These are phyloP conservation scores for Sesamia nonagrioides DNA, from an alignment of 1,140 invertebrate species.

Conservation along the genomic window DNA sequence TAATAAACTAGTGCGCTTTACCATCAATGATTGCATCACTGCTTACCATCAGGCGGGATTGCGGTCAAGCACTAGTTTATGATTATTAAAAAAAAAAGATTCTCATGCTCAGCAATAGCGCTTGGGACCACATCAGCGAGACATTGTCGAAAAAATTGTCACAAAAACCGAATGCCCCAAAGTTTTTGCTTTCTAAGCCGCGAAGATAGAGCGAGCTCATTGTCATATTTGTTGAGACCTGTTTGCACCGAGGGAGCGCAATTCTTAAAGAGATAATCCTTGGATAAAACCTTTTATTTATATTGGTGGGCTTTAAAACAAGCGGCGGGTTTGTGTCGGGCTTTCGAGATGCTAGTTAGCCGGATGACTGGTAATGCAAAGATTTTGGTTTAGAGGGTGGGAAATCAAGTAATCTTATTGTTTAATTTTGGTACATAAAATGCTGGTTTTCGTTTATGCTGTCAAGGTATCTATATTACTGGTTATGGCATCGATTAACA, in stretches of 20 bases:
- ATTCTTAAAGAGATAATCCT: slow-evolving; percentile 80
- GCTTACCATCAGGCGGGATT: no score
- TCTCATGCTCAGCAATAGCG: no score
- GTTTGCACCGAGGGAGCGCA: slow-evolving; percentile 65
- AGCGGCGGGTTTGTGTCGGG: slow-evolving; percentile 24
- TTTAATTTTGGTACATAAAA: no score
- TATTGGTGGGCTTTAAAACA: slow-evolving; percentile 60
- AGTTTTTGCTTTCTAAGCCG: slow-evolving; percentile 34
- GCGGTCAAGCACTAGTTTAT: no score
- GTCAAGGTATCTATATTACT: no score
- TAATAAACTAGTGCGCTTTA: no score
- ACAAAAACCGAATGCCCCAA: slow-evolving; percentile 12
- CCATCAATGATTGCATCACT: no score
- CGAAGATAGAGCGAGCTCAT: slow-evolving; percentile 18
- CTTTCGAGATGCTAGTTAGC: neutral
- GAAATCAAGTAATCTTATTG: no score
- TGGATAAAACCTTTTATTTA: slow-evolving; percentile 68
- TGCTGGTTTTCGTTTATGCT: no score
- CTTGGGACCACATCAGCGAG: no score
- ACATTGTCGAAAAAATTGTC: neutral
- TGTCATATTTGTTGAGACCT: slow-evolving; percentile 67
- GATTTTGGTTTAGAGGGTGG: neutral
- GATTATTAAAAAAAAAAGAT: no score
- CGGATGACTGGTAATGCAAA: neutral
- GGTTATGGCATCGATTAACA: no score